phyloP scores from a whole-genome alignment of 2,113 vertebrate species.

The Nerophis ophidion region DNA sequence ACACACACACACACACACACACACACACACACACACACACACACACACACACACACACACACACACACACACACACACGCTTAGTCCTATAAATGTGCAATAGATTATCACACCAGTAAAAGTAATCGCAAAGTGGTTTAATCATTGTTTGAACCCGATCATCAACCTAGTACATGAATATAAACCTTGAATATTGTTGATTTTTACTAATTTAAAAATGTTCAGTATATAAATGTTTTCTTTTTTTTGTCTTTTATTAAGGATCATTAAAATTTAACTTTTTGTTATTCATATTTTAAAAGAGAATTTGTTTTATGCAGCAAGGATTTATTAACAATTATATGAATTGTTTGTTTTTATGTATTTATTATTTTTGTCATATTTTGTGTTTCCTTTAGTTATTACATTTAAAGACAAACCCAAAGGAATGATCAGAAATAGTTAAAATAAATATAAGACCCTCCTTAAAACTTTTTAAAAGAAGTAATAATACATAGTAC shows the following conservation, averaged over 20 bases:
- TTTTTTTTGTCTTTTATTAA: background rate
- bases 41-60: slow-evolving; percentile 6
- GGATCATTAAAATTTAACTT: background rate
- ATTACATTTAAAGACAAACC: no score
- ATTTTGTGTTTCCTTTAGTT: no score
- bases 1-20: slow-evolving; percentile 5
- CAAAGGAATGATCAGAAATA: no score
- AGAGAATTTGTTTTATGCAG: background rate
- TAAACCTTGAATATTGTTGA: no score
- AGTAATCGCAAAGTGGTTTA: background rate
- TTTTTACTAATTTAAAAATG: no score
- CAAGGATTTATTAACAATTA: no score
- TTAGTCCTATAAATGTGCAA: background rate
- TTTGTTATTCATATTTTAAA: background rate
- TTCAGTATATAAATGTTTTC: background rate
- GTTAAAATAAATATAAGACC: no score
- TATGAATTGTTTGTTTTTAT: no score
- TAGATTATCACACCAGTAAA: background rate
- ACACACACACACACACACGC: background rate
- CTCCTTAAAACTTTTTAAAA: no score
- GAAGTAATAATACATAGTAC: no score
- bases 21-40: slow-evolving; percentile 8
- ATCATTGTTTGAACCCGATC: background rate
- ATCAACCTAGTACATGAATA: background rate
- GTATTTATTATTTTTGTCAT: no score